phyloP scores from a whole-genome alignment of 2,113 vertebrate genomes.

The Triplophysa rosa region DNA sequence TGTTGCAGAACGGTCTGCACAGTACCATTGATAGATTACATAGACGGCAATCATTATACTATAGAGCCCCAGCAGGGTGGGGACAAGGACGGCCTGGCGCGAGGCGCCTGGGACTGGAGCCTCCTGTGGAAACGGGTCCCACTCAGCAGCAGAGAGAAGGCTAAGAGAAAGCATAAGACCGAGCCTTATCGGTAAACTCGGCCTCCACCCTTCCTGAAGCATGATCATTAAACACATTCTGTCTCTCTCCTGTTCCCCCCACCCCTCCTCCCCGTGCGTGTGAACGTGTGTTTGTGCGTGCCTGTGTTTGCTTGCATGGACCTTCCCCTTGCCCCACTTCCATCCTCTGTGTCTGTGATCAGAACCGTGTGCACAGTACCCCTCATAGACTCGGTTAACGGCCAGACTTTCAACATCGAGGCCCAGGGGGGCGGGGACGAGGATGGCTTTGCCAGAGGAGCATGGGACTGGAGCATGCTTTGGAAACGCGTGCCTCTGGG shows the following conservation, averaged over 20 bases:
- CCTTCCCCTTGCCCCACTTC: slow-evolving; percentile 42
- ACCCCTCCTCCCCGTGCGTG: slow-evolving; percentile 43
- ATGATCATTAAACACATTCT: slow-evolving; percentile 68
- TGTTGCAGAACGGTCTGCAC: slow-evolving; percentile 95
- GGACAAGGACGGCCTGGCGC: slow-evolving; percentile 96
- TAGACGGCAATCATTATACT: slow-evolving; percentile 98
- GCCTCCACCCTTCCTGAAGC: slow-evolving; percentile 40
- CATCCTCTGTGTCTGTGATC: slow-evolving; percentile 43
- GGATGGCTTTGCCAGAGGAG: slow-evolving; percentile 96
- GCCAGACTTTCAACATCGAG: slow-evolving; percentile 84
- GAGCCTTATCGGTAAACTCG: slow-evolving; percentile 93
- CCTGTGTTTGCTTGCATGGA: slow-evolving; percentile 53
- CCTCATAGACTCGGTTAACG: slow-evolving; percentile 95
- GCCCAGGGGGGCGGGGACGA: slow-evolving; percentile 95
- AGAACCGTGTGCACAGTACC: slow-evolving; percentile 98
- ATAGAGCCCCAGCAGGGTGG: slow-evolving; percentile 98
- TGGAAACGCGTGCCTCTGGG: slow-evolving; percentile 97
- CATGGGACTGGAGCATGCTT: slow-evolving; percentile 99
- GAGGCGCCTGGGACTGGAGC: slow-evolving; percentile 99
- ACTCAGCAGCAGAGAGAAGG: slow-evolving; percentile 92
- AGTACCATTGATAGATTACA: slow-evolving; percentile 99
- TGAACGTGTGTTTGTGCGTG: slow-evolving; percentile 50
- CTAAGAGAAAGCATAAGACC: slow-evolving; percentile 89
- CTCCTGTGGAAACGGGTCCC: slow-evolving; percentile 97
- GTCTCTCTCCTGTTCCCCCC: slow-evolving; percentile 62